Evolutionary conservation across 2,888 invertebrate species (phyloP).

Genomic region (Steinernema scapterisci): DNA sequence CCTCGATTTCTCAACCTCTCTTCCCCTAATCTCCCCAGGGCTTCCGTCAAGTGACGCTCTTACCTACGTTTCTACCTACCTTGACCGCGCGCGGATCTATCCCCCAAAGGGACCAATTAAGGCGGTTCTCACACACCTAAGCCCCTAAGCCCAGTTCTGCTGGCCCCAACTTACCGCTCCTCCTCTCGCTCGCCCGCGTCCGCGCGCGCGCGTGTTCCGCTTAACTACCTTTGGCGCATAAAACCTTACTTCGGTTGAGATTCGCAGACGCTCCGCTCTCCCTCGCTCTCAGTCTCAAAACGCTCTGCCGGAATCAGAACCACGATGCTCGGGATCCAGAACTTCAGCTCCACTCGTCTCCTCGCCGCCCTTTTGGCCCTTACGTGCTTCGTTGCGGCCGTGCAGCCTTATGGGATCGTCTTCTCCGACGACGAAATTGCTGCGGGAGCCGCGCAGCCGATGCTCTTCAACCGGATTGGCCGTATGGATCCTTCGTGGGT

Average conservation of each 20-base stretch:
- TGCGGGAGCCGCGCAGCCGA: background rate
- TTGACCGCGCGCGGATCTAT: too few species aligned
- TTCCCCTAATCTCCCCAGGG: too few species aligned
- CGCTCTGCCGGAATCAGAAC: too few species aligned
- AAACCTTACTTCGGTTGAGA: background rate
- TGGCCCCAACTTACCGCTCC: background rate
- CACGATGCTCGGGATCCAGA: background rate
- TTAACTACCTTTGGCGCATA: background rate
- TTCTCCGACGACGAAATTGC: background rate
- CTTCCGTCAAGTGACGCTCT: too few species aligned
- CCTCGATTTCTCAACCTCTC: too few species aligned
- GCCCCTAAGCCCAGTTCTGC: background rate
- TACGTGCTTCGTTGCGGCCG: slow-evolving; percentile 8
- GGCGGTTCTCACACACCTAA: background rate
- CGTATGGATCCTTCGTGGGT: slow-evolving; percentile 24
- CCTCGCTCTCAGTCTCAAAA: background rate
- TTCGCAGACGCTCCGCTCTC: background rate
- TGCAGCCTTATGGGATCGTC: slow-evolving; percentile 8
- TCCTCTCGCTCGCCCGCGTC: background rate
- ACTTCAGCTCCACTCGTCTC: background rate
- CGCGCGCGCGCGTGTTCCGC: background rate
- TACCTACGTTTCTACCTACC: too few species aligned
- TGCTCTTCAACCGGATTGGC: slow-evolving; percentile 15
- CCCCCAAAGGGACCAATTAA: slow-evolving; percentile 28
- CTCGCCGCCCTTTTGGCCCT: slow-evolving; percentile 1